A percentile compares a stretch with the other conserved stretches of the same genome.
Evolutionary conservation across 2,113 vertebrate species (phyloP).

Genomic region (Xiphorhynchus elegans): DNA sequence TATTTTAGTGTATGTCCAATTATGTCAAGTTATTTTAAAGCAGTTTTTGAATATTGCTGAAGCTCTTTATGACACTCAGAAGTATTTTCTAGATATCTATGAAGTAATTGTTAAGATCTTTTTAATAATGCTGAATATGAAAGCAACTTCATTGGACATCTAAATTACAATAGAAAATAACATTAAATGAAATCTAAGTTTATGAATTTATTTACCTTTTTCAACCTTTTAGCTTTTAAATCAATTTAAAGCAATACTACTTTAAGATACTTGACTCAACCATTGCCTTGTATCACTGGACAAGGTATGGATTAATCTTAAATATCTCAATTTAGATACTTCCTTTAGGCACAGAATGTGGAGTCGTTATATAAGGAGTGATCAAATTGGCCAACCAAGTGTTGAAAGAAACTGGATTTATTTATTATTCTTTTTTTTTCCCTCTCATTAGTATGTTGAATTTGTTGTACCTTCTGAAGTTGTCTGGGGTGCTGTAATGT

Average conservation of each 20-base stretch:
- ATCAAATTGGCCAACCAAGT: neutral
- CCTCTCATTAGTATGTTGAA: neutral
- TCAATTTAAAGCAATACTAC: neutral
- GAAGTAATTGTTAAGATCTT: constrained; percentile 62
- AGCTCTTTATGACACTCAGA: constrained; percentile 48
- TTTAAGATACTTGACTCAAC: neutral
- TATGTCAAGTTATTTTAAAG: constrained; percentile 69
- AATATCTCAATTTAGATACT: neutral
- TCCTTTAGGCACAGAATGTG: neutral
- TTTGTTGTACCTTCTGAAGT: neutral
- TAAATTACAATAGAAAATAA: constrained; percentile 6
- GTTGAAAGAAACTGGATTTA: neutral
- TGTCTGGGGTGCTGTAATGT: neutral
- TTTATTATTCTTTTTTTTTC: neutral
- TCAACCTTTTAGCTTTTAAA: neutral
- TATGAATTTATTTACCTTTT: neutral
- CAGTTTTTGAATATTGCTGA: constrained; percentile 56
- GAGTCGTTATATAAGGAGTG: neutral
- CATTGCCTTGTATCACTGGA: neutral
- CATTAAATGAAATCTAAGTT: constrained; percentile 32
- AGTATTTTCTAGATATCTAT: constrained; percentile 52
- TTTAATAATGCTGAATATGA: constrained; percentile 49
- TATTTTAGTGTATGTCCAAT: constrained; percentile 67
- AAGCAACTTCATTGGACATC: constrained; percentile 44
- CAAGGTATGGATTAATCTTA: neutral